Conservation (phyloP, 2,113 vertebrate species). For the Hipposideros armiger region DNA sequence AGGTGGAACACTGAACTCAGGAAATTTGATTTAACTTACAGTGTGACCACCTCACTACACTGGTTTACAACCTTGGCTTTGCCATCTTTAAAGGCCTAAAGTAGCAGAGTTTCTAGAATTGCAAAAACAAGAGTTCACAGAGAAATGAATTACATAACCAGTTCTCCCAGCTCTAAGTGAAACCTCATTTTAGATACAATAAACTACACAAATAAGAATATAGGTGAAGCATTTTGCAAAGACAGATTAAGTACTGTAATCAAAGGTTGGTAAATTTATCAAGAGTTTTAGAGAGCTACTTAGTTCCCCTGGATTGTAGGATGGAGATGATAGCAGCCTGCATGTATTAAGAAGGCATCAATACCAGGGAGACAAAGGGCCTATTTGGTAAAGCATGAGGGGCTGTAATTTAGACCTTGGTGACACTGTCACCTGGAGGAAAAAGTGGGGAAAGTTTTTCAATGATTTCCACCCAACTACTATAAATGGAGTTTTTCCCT, state of each 20-base stretch:
- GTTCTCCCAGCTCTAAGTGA: background rate
- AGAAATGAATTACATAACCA: conserved; percentile 51
- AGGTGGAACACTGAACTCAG: background rate
- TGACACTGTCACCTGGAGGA: background rate
- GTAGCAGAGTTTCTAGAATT: background rate
- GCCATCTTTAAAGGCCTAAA: background rate
- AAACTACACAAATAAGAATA: conserved; percentile 52
- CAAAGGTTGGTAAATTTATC: conserved; percentile 62
- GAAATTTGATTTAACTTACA: background rate
- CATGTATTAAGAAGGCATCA: conserved; percentile 17
- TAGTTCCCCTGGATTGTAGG: background rate
- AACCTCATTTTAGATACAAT: conserved; percentile 50
- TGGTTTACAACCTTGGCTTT: background rate
- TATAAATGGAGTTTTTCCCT: background rate
- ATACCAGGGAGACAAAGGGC: background rate
- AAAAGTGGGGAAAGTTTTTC: background rate
- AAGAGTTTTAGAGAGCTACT: conserved; percentile 51
- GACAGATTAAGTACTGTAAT: conserved; percentile 41
- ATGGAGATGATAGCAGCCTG: background rate
- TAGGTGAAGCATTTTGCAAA: conserved; percentile 52
- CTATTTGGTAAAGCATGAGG: background rate
- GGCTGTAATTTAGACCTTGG: background rate
- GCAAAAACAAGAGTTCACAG: background rate
- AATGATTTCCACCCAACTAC: background rate
- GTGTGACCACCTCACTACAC: background rate